Percentiles rank a stretch among this genome's conserved stretches.
phyloP scores from a whole-genome alignment of 2,888 invertebrate species.

The Drosophila merina region DNA sequence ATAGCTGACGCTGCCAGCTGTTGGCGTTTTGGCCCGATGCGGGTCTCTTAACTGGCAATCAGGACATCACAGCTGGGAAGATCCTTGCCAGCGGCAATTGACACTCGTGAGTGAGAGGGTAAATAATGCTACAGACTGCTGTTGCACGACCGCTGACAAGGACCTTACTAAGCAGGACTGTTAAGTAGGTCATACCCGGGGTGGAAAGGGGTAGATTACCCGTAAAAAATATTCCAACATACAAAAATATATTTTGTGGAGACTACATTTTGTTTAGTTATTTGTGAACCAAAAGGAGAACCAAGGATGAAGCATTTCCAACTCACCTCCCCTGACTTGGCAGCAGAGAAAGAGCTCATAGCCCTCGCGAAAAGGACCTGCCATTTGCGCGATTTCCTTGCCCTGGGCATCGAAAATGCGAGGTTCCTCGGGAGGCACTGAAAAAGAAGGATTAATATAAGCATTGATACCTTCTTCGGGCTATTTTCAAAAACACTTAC shows the following conservation, averaged over 20 bases:
- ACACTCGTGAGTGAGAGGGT: constrained; percentile 19
- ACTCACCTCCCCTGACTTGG: constrained; percentile 93
- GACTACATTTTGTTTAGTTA: too few species aligned
- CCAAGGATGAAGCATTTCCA: background rate
- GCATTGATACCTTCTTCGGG: background rate
- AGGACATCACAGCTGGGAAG: constrained; percentile 7
- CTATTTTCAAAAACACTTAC: constrained; percentile 85
- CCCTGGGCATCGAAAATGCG: constrained; percentile 93
- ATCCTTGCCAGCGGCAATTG: constrained; percentile 28
- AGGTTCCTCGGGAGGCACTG: constrained; percentile 92
- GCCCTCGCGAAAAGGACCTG: constrained; percentile 94
- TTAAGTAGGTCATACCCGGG: constrained; percentile 32
- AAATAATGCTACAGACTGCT: constrained; percentile 45
- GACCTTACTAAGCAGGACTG: constrained; percentile 17
- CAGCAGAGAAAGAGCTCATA: constrained; percentile 93
- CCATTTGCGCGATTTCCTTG: constrained; percentile 90
- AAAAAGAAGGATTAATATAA: constrained; percentile 15
- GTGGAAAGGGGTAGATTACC: background rate
- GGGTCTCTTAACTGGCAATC: constrained; percentile 10
- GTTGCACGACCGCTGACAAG: constrained; percentile 20
- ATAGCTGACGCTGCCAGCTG: constrained; percentile 8
- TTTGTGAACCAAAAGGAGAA: too few species aligned
- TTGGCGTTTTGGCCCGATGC: constrained; percentile 11
- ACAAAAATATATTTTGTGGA: too few species aligned
- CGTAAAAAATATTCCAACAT: background rate